A percentile compares a stretch with the other conserved stretches of the same genome.
phyloP scores from a whole-genome alignment of 2,113 vertebrate genomes.

The Tachysurus vachellii region DNA sequence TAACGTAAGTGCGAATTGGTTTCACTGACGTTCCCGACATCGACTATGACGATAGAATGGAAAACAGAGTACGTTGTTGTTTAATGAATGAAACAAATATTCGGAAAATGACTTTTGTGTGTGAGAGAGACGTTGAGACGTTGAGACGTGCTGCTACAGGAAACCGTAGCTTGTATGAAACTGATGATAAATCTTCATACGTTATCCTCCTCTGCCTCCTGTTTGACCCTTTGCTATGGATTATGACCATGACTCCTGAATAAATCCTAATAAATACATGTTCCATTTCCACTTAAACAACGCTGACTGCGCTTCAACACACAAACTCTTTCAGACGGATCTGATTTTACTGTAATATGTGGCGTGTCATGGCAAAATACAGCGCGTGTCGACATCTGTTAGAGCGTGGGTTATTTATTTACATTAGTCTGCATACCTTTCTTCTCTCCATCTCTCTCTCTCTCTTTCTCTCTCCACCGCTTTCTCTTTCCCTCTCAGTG shows the following conservation, averaged over 20 bases:
- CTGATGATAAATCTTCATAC: not conserved
- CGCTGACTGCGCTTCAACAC: not conserved
- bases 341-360: not conserved
- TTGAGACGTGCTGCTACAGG: not conserved
- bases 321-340: not conserved
- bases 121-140: not conserved
- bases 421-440: constrained; percentile 9
- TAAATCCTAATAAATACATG: not conserved
- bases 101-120: not conserved
- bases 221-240: not conserved
- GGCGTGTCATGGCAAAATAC: not conserved
- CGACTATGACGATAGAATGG: not conserved
- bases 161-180: not conserved
- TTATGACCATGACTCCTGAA: not conserved
- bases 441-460: not conserved
- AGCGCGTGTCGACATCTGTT: constrained; percentile 20
- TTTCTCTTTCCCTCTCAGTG: not conserved
- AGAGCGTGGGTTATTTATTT: constrained; percentile 10
- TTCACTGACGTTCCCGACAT: too few relatives aligned
- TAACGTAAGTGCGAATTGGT: too few relatives aligned
- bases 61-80: not conserved
- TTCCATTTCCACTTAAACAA: not conserved
- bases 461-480: not conserved
- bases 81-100: not conserved
- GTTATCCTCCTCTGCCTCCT: not conserved